Evolutionary conservation across 2,888 invertebrate species (phyloP), one percentile per base, ranked within the genome.

Genomic region (Megamerina dolium): DNA sequence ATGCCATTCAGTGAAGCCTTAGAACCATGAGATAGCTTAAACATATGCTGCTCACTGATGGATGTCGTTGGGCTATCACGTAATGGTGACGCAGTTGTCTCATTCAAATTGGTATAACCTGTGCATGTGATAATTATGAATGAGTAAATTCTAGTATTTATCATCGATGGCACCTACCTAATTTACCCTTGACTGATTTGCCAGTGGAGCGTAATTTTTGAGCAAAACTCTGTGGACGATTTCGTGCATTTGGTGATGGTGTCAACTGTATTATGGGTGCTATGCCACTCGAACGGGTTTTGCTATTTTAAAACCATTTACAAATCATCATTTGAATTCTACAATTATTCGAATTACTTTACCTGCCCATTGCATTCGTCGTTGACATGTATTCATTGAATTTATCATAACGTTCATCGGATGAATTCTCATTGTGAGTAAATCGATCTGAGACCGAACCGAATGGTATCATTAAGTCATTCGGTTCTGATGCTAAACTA

Each of bases 171-270:
- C 6, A 16, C 26, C 27, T 51, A 58, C 60, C 70, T 41, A 80
- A 62, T 57, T 78, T 79, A 2, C 82, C 88, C 61, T 87, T 87
- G 0, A 88, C 87, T 33, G 83, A 87, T 68, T 87, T 88, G 17
- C 88, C 85, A 0, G 89, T 90, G 9, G 88, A 87, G 21, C 89
- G 75, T 21, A 91, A 73, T 62, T 90, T 87, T 68, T 91, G 90
- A 0, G 91, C 90, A 65, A 92, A 88, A 55, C 87, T 89, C 68
- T 90, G 89, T 1, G 90, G 90, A 1, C 90, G 71, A 43, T 73
- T 67, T 56, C 73, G 58, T 50, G 68, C 64, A 52, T 64, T 68
- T 6, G 71, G 69, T 4, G 72, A 71, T 1, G 70, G 70, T n/a
- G 70, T 70, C 9, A 70, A 35, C 32, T 70, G 68, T 40, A 71